Evolutionary conservation across 2,797 vertebrate species (phyloP).

Genomic region (Acanthornis magna): DNA sequence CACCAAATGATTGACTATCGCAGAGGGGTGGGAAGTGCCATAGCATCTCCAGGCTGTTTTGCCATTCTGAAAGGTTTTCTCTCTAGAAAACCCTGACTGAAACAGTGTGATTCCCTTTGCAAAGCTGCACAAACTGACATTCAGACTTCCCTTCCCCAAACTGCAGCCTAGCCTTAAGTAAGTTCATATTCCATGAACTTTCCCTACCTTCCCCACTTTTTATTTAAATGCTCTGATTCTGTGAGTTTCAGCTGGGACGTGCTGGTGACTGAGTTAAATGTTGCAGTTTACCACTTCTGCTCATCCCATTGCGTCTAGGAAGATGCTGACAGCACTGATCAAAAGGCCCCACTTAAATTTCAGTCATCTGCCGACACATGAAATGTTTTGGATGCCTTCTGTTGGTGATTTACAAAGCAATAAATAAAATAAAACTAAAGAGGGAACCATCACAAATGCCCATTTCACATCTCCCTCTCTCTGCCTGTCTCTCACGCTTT

Average conservation of each 20-base stretch:
- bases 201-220: neutral
- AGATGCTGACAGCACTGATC: neutral
- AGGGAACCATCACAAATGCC: neutral
- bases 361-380: neutral
- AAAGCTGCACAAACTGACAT: neutral
- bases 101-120: fast-evolving
- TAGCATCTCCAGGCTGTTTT: neutral
- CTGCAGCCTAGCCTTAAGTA: neutral
- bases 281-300: neutral
- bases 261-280: neutral
- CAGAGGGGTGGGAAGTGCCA: neutral
- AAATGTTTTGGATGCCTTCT: neutral
- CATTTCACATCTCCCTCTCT: neutral
- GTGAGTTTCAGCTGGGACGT: neutral
- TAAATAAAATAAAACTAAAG: neutral
- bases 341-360: neutral
- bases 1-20: fast-evolving
- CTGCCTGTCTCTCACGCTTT: conserved; percentile 17
- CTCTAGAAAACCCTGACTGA: neutral
- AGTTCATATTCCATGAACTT: neutral
- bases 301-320: neutral
- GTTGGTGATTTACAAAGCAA: neutral
- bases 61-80: neutral
- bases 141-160: neutral
- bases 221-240: neutral